Evolutionary conservation across 2,797 vertebrate species (phyloP).

Genomic region (Neostethus bicornis): DNA sequence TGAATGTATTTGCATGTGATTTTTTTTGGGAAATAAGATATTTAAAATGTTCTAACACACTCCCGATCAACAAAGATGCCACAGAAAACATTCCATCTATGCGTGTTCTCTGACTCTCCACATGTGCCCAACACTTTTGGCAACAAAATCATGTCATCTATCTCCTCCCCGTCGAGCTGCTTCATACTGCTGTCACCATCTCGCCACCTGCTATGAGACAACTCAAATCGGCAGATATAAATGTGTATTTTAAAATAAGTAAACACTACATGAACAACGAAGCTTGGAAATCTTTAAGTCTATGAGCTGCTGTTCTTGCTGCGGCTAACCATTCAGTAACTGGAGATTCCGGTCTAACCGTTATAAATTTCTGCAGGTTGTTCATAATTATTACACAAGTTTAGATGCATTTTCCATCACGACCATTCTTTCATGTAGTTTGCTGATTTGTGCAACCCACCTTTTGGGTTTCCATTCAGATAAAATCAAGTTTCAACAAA

Average conservation of each 20-base stretch:
- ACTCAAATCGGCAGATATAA: background rate
- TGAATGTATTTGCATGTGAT: too few species aligned
- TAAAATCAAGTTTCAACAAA: slow-evolving; percentile 10
- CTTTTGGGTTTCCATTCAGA: background rate
- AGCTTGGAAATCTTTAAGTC: background rate
- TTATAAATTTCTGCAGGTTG: too few species aligned
- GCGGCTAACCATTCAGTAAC: too few species aligned
- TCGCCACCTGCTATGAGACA: background rate
- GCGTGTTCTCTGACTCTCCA: background rate
- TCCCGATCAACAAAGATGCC: background rate
- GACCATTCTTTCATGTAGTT: background rate
- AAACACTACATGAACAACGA: background rate
- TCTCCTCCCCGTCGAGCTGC: background rate
- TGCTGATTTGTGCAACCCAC: too few species aligned
- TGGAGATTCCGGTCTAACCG: too few species aligned
- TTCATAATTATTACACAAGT: background rate
- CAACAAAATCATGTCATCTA: background rate
- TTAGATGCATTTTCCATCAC: background rate
- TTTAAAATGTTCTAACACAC: background rate
- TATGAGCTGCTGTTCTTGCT: too few species aligned
- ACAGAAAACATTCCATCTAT: background rate
- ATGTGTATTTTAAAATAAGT: background rate
- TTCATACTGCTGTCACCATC: background rate
- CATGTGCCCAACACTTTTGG: background rate
- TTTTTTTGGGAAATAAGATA: background rate